Percentiles rank a stretch among this genome's conserved stretches.
Evolutionary conservation across 2,797 vertebrate species (phyloP).

Genomic region (Darevskia mixta): DNA sequence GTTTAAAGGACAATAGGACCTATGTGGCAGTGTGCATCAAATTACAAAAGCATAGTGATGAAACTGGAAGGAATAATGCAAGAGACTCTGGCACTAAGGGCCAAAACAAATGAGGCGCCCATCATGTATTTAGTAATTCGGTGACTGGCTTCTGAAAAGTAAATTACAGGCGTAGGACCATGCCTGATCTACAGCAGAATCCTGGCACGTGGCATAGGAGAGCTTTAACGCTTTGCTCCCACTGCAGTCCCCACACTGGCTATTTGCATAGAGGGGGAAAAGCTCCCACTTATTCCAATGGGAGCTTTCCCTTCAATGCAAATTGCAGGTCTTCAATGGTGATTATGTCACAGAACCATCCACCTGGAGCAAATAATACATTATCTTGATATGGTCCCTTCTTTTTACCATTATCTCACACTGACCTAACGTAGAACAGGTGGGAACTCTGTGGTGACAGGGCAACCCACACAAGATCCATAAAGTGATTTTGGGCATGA

Average conservation of each 20-base stretch:
- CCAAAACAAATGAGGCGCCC: background rate
- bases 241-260: too few relatives aligned
- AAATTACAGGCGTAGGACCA: background rate
- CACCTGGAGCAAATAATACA: background rate
- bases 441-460: background rate
- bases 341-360: background rate
- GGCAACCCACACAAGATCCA: background rate
- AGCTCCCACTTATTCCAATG: too few relatives aligned
- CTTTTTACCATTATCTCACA: slow-evolving; percentile 1
- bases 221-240: background rate
- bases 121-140: background rate
- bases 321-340: too few relatives aligned
- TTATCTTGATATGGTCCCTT: background rate
- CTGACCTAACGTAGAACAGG: background rate
- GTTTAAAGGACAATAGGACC: background rate
- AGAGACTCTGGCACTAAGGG: background rate
- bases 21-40: background rate
- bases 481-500: background rate
- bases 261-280: too few relatives aligned
- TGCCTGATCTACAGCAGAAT: background rate
- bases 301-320: too few relatives aligned
- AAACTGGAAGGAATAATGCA: background rate
- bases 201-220: background rate
- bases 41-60: background rate
- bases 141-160: background rate